Conservation (phyloP, 2,113 vertebrate genomes). For the Reinhardtius hippoglossoides region DNA sequence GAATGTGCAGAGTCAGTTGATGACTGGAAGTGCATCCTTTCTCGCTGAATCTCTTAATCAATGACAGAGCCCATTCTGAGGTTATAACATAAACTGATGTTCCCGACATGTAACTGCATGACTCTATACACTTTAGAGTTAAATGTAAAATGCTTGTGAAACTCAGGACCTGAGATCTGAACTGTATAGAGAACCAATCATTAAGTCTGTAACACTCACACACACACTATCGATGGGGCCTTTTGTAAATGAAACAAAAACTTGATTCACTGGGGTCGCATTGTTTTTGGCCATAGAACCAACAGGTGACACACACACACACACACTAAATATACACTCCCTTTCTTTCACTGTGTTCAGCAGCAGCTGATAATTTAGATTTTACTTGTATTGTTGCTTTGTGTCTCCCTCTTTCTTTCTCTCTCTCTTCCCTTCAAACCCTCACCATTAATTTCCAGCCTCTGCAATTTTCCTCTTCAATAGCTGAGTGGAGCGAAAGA, state of each 20-base stretch:
- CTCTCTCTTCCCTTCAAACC: conserved; percentile 56
- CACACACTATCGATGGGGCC: neutral
- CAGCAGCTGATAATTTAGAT: conserved; percentile 91
- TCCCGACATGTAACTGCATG: neutral
- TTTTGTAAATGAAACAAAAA: conserved; percentile 34
- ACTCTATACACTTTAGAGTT: neutral
- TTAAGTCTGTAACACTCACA: neutral
- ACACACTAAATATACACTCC: neutral
- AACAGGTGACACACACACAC: conserved; percentile 74
- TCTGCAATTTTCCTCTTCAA: conserved; percentile 85
- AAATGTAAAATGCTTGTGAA: too few species aligned
- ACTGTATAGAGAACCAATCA: too few species aligned
- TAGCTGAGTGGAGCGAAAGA: conserved; percentile 60
- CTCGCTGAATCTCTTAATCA: too few species aligned
- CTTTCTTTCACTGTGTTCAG: conserved; percentile 85
- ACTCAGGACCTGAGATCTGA: too few species aligned
- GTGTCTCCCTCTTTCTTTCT: conserved; percentile 73
- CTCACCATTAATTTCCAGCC: conserved; percentile 92
- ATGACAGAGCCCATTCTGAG: too few species aligned
- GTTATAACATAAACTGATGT: neutral
- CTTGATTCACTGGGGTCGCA: conserved; percentile 14
- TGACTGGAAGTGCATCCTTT: too few species aligned
- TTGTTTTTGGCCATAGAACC: conserved; percentile 40
- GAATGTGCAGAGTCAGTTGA: too few species aligned
- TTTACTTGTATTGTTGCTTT: conserved; percentile 91